Percentiles rank a stretch among this genome's conserved stretches.
phyloP scores from a whole-genome alignment of 1,140 invertebrate species.

The Teleopsis dalmanni region DNA sequence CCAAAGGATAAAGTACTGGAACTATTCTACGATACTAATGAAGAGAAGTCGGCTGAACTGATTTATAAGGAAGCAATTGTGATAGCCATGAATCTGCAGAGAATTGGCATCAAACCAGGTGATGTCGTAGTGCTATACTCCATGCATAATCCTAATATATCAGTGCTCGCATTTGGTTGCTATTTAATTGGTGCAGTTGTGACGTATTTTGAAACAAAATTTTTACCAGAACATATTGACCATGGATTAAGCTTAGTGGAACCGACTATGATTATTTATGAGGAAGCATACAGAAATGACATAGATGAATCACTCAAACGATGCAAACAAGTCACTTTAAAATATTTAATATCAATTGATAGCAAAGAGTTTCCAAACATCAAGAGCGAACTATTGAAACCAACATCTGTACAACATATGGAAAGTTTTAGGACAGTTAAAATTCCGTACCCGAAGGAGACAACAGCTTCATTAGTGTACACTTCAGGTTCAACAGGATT shows the following conservation, averaged over 20 bases:
- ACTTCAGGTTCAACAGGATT: not conserved
- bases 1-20: not conserved
- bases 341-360: not conserved
- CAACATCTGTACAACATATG: not conserved
- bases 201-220: slow-evolving; percentile 1
- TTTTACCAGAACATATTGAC: not conserved
- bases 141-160: not conserved
- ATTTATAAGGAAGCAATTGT: not conserved
- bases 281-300: not conserved
- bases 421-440: not conserved
- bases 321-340: not conserved
- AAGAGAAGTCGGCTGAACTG: not conserved
- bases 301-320: not conserved
- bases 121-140: slow-evolving; percentile 1
- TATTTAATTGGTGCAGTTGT: not conserved
- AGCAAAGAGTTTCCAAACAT: not conserved
- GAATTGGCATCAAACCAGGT: not conserved
- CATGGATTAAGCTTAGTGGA: not conserved
- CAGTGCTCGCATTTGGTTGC: not conserved
- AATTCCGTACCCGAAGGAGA: not conserved
- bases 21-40: not conserved
- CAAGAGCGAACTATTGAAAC: not conserved
- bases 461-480: not conserved
- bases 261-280: slow-evolving; percentile 5
- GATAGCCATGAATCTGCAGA: not conserved